Base-by-base conservation (phyloP, 2,888 invertebrate species). In the Aleiodes testaceus region DNA sequence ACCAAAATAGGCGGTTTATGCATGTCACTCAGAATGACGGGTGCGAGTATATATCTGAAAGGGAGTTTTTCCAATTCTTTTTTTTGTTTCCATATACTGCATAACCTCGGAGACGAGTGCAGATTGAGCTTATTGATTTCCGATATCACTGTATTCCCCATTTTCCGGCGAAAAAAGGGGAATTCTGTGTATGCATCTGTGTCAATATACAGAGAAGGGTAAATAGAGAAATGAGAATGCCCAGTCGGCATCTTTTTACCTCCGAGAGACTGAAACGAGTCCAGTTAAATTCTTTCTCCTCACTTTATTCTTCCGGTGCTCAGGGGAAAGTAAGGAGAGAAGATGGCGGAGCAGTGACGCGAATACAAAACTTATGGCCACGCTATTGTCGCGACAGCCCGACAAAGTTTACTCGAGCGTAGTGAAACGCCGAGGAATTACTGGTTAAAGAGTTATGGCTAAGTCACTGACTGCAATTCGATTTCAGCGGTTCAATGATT, bases 121-220 rank as follows among this genome's bases (percentile, higher is more conserved):
- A 79, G 78, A 79, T 80, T 79, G 78, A 77, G 78, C 78, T 71
- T 81, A 81, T 81, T 80, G 81, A 81, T 81, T 81, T 81, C 76
- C 81, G 72, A 81, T 81, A 79, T 77, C 77, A 36, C 36, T 36
- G 36, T 36, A 36, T 36, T 36, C 36, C 6, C 36, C 36, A 36
- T 36, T 36, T 36, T 36, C 36, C 11, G 36, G 9, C 36, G 36
- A 36, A 36, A 36, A 36, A 36, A 6, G 11, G 36, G 36, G 11
- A 36, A 36, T 11, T 36, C 36, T 36, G 36, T 36, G 9, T 36
- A 36, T 36, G 36, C 36, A 36, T 36, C 36, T 36, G 26, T 22
- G 26, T 22, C 53, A n/a, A 53, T 16, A 53, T 2, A 53, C 11
- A 1, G 53, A 53, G 53, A 2, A 12, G 9, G 7, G 36, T 36